Conservation (phyloP, 2,797 vertebrate species). For the Crenuchus spilurus region DNA sequence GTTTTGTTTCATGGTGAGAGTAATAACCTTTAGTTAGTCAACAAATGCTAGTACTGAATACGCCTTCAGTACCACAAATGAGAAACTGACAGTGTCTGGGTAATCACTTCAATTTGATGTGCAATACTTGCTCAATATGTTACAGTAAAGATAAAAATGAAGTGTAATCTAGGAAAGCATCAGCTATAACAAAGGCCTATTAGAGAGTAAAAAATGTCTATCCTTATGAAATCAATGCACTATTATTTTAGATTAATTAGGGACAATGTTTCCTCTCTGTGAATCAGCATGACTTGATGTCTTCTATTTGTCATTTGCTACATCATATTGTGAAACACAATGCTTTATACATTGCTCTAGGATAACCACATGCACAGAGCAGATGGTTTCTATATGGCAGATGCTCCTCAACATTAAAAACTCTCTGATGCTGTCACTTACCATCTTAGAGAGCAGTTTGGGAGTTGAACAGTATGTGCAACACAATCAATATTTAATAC, state of each 20-base stretch:
- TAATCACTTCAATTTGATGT: neutral
- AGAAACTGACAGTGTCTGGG: neutral
- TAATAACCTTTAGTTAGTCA: conserved; percentile 18
- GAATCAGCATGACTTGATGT: neutral
- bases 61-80: conserved; percentile 13
- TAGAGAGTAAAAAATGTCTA: neutral
- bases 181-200: neutral
- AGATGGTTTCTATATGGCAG: neutral
- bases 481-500: conserved; percentile 4
- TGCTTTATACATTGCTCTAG: neutral
- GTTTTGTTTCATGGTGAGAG: conserved; percentile 7
- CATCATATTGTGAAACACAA: neutral
- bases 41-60: conserved; percentile 4
- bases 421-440: neutral
- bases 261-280: neutral
- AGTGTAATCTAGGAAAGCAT: neutral
- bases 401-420: neutral
- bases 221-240: neutral
- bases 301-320: neutral
- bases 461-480: neutral
- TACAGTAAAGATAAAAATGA: neutral
- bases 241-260: neutral
- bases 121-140: neutral
- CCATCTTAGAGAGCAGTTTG: conserved; percentile 1
- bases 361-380: neutral